phyloP scores from a whole-genome alignment of 2,888 invertebrate species.

The Drosophila eohydei region DNA sequence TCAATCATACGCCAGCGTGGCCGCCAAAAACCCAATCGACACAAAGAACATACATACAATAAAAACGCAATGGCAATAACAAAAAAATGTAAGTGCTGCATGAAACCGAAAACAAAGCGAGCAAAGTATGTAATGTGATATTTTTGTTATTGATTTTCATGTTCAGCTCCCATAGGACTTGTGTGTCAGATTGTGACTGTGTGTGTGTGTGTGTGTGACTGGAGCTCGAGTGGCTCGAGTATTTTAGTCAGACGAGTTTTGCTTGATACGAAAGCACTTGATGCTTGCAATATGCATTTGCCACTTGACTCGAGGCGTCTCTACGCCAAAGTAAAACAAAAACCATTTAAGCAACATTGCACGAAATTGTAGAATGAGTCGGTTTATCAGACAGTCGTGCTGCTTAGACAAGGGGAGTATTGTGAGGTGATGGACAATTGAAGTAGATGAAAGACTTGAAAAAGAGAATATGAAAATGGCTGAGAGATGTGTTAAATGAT shows the following conservation, averaged over 20 bases:
- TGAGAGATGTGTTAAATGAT: background rate
- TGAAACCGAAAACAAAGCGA: slow-evolving; percentile 55
- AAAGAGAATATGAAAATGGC: background rate
- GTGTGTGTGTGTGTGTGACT: slow-evolving; percentile 5
- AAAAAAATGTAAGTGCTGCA: slow-evolving; percentile 14
- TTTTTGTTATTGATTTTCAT: slow-evolving; percentile 75
- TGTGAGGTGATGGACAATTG: too few species aligned
- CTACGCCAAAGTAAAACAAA: slow-evolving; percentile 36
- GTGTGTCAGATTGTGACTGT: slow-evolving; percentile 1
- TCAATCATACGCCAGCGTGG: slow-evolving; percentile 71
- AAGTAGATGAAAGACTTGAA: background rate
- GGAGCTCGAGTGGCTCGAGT: slow-evolving; percentile 31
- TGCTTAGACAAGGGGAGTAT: background rate
- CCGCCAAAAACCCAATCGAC: slow-evolving; percentile 61
- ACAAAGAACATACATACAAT: slow-evolving; percentile 30
- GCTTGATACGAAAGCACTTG: slow-evolving; percentile 58
- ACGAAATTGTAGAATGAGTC: background rate
- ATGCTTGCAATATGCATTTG: slow-evolving; percentile 68
- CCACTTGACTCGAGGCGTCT: slow-evolving; percentile 55
- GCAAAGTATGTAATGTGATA: slow-evolving; percentile 67
- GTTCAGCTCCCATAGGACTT: slow-evolving; percentile 11
- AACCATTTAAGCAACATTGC: slow-evolving; percentile 22
- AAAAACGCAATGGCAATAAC: slow-evolving; percentile 7
- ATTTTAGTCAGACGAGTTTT: slow-evolving; percentile 23
- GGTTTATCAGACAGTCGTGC: background rate